Evolutionary conservation across 2,888 invertebrate genomes (phyloP).

Genomic region (Lycocerus yunnanus): DNA sequence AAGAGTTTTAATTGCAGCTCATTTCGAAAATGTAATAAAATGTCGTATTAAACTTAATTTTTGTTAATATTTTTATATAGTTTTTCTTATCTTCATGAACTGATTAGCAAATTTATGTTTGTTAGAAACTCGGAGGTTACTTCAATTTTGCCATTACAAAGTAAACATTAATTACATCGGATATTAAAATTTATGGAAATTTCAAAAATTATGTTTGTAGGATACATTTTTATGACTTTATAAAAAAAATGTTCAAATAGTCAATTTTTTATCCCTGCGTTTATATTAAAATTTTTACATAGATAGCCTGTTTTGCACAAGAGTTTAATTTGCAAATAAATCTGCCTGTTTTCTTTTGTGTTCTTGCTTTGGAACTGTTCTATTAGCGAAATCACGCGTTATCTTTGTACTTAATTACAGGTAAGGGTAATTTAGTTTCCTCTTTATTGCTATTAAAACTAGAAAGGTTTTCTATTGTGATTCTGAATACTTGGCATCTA

Average conservation of each 20-base stretch:
- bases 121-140: not conserved
- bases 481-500: slow-evolving; percentile 10
- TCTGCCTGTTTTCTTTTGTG: slow-evolving; percentile 11
- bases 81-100: not conserved
- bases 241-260: not conserved
- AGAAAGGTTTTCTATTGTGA: slow-evolving; percentile 10
- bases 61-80: slow-evolving; percentile 5
- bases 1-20: slow-evolving; percentile 27
- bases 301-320: not conserved
- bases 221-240: not conserved
- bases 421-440: slow-evolving; percentile 2
- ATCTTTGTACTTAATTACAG: slow-evolving; percentile 17
- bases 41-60: slow-evolving; percentile 22
- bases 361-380: slow-evolving; percentile 7
- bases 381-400: slow-evolving; percentile 18
- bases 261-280: not conserved
- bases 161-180: not conserved
- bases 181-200: not conserved
- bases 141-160: not conserved
- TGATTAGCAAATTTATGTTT: not conserved
- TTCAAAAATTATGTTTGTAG: not conserved
- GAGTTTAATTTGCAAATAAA: slow-evolving; percentile 17
- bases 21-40: slow-evolving; percentile 26
- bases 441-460: slow-evolving; percentile 15
- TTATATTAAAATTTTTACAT: not conserved